Evolutionary conservation across 2,797 vertebrate species (phyloP), one percentile per base, ranked within the genome.

Genomic region (Oreonectes daqikongensis): DNA sequence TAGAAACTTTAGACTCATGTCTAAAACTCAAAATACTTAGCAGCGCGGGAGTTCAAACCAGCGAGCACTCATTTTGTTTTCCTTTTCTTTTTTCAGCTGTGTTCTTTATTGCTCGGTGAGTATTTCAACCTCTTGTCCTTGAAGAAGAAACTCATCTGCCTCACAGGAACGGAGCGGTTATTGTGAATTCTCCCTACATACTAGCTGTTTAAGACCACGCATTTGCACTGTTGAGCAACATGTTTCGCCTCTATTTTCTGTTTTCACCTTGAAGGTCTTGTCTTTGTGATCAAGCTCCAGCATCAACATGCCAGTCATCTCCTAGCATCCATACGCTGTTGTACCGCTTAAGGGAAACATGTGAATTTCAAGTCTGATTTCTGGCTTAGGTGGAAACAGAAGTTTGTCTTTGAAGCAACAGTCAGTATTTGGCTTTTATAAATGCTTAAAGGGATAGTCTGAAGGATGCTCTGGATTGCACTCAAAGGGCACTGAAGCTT

Each of bases 221-320:
- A 70, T 70, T 63, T 84, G 38, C 52, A 66, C 17, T 69, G 64
- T 70, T 59, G 26, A 32, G 53, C 26, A 18, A n/a, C 44, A 69
- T 73, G 73, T 59, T 78, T 79, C 10, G 60, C 64, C 81, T 72
- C 48, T 68, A 65, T 81, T 77, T 75, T 78, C 69, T 76, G 22
- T 32, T 15, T 24, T 79, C 69, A 69, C 78, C 76, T 80, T 82
- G 63, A 74, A 63, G 69, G 69, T 61, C 59, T 69, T 53, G n/a
- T 68, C 57, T 64, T 79, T 77, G 63, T 68, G 74, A 66, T 68
- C 70, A 69, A 77, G 55, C 72, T 72, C 61, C 64, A 75, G 70
- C 69, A 76, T 66, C 72, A 68, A 59, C 72, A 55, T 32, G 70
- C 60, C 60, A 70, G 57, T 75, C 66, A 65, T 68, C 48, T 80